Base-by-base conservation (phyloP, 2,113 vertebrate species). In the Lycaon pictus region DNA sequence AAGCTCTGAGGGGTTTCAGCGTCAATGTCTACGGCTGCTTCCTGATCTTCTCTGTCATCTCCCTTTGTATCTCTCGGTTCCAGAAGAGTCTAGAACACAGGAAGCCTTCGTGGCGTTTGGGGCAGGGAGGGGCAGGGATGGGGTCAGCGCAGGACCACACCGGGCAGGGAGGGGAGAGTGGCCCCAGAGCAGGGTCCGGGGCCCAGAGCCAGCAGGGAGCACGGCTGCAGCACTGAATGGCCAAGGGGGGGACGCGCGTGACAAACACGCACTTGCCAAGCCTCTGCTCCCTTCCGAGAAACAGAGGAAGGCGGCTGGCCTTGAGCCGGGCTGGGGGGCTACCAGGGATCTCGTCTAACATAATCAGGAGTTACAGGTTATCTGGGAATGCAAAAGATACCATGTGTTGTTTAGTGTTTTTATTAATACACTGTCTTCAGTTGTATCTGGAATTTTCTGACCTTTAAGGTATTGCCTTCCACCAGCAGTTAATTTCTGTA, bases 291-390 rank as follows among this genome's bases (percentile, higher is more conserved):
- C 12, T 15, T 3, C 69, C 11, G 3, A 22, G 11, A 19, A 17
- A 23, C 0, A 37, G 15, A 37, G 12, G 25, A 37, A 29, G 29
- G 20, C 5, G 3, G 32, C 1, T 5, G 3, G 32, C 1, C 15
- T 67, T n/a, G 19, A 71, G 29, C 67, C 67, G 11, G 20, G 23
- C 1, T 3, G 3, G 20, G 2, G 1, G 1, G 0, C 1, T 69
- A n/a, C 1, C 1, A 29, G n/a, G n/a, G 9, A 7, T 5, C 65
- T 32, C 11, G 4, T 2, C 4, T 0, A 37, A 53, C 4, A 63
- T 43, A 8, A 43, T 48, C 51, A 9, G 15, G 65, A 69, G 4
- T 22, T 29, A 25, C 2, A 35, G 5, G 5, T 25, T 85, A 5
- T 10, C 48, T 7, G 65, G 48, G 35, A 74, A 80, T 37, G 63